Evolutionary conservation across 2,888 invertebrate species (phyloP).

Genomic region (Fabriciana adippe): DNA sequence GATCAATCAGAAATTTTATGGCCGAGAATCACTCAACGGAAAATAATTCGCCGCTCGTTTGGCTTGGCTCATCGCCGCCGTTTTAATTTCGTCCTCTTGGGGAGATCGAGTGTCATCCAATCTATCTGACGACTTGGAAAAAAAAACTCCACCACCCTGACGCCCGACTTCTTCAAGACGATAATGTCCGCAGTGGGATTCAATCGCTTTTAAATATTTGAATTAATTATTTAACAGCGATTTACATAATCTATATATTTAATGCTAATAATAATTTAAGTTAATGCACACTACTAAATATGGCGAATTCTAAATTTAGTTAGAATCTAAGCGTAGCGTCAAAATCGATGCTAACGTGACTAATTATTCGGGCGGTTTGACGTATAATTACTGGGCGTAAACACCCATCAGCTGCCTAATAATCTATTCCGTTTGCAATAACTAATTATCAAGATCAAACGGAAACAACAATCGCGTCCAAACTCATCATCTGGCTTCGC

Average conservation of each 20-base stretch:
- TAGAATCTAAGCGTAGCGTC: constrained; percentile 33
- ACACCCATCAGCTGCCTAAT: constrained; percentile 56
- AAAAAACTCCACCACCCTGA: constrained; percentile 60
- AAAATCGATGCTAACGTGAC: constrained; percentile 44
- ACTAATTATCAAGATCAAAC: constrained; percentile 77
- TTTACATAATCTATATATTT: neutral
- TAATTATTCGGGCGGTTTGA: constrained; percentile 47
- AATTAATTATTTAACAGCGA: constrained; percentile 8
- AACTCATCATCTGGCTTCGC: constrained; percentile 49
- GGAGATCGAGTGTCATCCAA: constrained; percentile 82
- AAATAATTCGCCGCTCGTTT: constrained; percentile 79
- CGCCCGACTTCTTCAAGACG: constrained; percentile 55
- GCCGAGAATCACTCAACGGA: constrained; percentile 81
- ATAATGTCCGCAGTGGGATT: constrained; percentile 68
- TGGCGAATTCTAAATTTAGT: constrained; percentile 10
- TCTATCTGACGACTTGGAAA: constrained; percentile 75
- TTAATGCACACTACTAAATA: neutral
- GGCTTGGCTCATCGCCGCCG: constrained; percentile 78
- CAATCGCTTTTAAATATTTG: constrained; percentile 38
- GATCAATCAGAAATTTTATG: constrained; percentile 82
- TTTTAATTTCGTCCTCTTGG: constrained; percentile 80
- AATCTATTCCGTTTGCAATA: constrained; percentile 74
- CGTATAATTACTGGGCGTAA: constrained; percentile 58
- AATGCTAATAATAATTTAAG: neutral
- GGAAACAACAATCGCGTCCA: constrained; percentile 60